Evolutionary conservation across 1,140 invertebrate species (phyloP).

Genomic region (Sycophaga agraensis): DNA sequence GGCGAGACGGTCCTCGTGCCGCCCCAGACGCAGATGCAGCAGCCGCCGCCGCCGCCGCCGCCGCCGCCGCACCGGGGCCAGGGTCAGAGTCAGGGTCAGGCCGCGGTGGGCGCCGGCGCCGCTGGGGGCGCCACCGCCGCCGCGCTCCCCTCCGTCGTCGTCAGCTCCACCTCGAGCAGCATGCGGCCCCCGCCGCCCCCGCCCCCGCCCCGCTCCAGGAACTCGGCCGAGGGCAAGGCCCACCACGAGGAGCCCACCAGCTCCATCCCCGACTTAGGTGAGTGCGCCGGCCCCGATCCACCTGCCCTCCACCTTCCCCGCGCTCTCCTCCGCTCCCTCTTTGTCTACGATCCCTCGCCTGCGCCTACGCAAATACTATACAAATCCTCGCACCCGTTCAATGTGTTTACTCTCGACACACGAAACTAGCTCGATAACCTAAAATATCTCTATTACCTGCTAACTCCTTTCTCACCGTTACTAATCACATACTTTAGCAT

Average conservation of each 20-base stretch:
- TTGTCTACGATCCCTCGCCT: too few species aligned
- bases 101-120: conserved; percentile 22
- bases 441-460: too few species aligned
- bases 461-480: too few species aligned
- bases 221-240: conserved; percentile 50
- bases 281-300: conserved; percentile 57
- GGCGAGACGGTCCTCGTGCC: conserved; percentile 53
- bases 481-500: too few species aligned
- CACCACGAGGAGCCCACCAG: conserved; percentile 76
- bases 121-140: conserved; percentile 32
- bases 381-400: too few species aligned
- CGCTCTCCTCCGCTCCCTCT: too few species aligned
- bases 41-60: conserved; percentile 8
- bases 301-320: too few species aligned
- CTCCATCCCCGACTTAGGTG: conserved; percentile 82
- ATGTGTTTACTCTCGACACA: too few species aligned
- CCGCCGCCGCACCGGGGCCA: conserved; percentile 24
- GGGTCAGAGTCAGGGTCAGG: conserved; percentile 26
- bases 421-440: too few species aligned
- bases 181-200: conserved; percentile 61
- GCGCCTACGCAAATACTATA: too few species aligned
- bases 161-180: conserved; percentile 55
- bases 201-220: conserved; percentile 56
- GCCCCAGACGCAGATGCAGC: conserved; percentile 49
- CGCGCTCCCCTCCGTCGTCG: conserved; percentile 45